These are phyloP conservation scores for Coronaproctus castanopsis DNA, from an alignment of 2,888 invertebrate species.

Conservation along the genomic window DNA sequence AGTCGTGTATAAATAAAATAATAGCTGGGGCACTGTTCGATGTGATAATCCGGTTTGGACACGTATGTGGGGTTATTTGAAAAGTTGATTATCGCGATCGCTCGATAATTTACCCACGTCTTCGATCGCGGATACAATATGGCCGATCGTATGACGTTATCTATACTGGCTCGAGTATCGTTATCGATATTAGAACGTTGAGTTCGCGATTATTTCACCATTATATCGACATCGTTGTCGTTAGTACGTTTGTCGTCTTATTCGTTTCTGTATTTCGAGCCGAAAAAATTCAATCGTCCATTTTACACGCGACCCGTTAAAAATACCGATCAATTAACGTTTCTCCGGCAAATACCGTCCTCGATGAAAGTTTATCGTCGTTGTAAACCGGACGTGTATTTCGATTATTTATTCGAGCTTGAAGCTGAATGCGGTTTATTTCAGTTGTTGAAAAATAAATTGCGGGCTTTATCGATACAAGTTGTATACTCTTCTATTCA, in stretches of 20 bases:
- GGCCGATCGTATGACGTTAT: conserved; percentile 69
- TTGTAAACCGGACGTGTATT: conserved; percentile 52
- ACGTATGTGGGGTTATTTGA: conserved; percentile 69
- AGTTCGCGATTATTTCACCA: conserved; percentile 42
- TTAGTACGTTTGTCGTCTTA: no score
- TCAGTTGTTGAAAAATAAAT: conserved; percentile 49
- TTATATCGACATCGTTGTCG: conserved; percentile 37
- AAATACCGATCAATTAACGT: conserved; percentile 39
- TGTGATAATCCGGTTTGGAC: conserved; percentile 34
- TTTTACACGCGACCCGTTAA: conserved; percentile 57
- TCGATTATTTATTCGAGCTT: conserved; percentile 61
- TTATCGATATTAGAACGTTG: conserved; percentile 41
- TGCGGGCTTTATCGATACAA: conserved; percentile 53
- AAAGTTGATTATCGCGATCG: conserved; percentile 45
- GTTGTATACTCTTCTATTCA: no score
- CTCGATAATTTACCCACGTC: conserved; percentile 45
- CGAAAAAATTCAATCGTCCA: conserved; percentile 40
- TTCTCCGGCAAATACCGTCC: conserved; percentile 45
- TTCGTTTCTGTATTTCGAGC: conserved; percentile 35
- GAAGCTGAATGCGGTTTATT: conserved; percentile 71
- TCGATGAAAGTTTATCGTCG: conserved; percentile 43
- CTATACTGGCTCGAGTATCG: conserved; percentile 38
- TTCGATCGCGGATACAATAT: conserved; percentile 62
- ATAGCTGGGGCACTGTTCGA: conserved; percentile 6
- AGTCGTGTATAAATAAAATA: conserved; percentile 9